Evolutionary conservation across 2,113 vertebrate species (phyloP).

Genomic region (Microtus richardsoni): DNA sequence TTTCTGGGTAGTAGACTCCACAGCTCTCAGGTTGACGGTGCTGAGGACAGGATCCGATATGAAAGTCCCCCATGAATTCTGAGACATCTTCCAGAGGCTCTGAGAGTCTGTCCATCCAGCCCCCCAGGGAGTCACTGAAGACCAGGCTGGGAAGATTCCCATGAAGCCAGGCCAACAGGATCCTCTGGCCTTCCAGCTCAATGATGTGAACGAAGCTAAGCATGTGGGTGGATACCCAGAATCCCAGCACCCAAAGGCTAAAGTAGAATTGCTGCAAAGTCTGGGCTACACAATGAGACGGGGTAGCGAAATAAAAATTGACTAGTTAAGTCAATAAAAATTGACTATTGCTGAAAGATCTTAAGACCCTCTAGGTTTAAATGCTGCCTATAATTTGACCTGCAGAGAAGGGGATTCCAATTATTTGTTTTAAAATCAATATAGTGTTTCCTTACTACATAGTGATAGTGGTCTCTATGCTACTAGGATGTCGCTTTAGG

Average conservation of each 20-base stretch:
- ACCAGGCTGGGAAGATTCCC: not conserved
- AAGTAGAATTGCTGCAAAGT: not conserved
- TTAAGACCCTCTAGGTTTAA: not conserved
- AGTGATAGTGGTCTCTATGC: too few species aligned
- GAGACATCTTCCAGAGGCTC: not conserved
- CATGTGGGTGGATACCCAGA: not conserved
- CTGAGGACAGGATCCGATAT: not conserved
- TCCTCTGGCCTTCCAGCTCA: not conserved
- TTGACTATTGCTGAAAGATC: not conserved
- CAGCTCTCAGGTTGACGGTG: not conserved
- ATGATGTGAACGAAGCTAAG: not conserved
- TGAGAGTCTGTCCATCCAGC: not conserved
- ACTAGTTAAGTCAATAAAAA: not conserved
- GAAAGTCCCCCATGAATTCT: not conserved
- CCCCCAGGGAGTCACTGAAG: not conserved
- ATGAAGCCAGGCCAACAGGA: not conserved
- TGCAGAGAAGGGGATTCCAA: not conserved
- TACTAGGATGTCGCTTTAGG: too few species aligned
- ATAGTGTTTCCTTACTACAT: not conserved
- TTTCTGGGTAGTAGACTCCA: not conserved
- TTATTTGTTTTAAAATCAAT: slow-evolving; percentile 57
- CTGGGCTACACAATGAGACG: not conserved
- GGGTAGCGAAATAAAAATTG: not conserved
- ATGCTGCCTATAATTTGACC: not conserved
- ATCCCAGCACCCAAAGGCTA: not conserved